Evolutionary conservation across 2,888 invertebrate genomes (phyloP).

Genomic region (Acrobasis suavella): DNA sequence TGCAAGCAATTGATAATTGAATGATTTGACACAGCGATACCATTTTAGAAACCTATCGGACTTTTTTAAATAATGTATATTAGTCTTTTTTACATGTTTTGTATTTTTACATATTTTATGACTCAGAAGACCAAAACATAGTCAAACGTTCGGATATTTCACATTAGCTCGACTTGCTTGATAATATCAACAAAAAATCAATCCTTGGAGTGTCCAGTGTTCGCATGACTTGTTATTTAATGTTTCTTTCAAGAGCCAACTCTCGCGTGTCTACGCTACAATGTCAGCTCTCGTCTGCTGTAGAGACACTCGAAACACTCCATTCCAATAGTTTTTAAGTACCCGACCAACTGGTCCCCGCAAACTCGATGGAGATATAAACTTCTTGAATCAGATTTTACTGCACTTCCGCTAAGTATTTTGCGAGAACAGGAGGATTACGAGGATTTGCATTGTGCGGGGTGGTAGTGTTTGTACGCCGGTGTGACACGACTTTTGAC

Average conservation of each 20-base stretch:
- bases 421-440: conserved; percentile 26
- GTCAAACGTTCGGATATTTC: no score
- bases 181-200: neutral
- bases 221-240: conserved; percentile 22
- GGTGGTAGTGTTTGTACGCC: neutral
- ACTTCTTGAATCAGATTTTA: conserved; percentile 47
- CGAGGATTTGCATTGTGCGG: conserved; percentile 10
- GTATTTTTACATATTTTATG: no score
- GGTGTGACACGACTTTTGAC: no score
- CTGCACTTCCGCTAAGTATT: conserved; percentile 42
- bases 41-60: no score
- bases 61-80: no score
- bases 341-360: conserved; percentile 38
- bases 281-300: conserved; percentile 1
- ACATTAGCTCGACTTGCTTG: no score
- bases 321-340: conserved; percentile 42
- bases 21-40: no score
- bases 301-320: neutral
- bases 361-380: conserved; percentile 38
- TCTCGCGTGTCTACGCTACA: conserved; percentile 17
- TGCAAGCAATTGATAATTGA: no score
- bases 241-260: conserved; percentile 6
- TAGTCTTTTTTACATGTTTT: no score
- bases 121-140: no score
- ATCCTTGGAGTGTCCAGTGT: neutral